phyloP scores from a whole-genome alignment of 2,888 invertebrate genomes.

The Germaria angustata region DNA sequence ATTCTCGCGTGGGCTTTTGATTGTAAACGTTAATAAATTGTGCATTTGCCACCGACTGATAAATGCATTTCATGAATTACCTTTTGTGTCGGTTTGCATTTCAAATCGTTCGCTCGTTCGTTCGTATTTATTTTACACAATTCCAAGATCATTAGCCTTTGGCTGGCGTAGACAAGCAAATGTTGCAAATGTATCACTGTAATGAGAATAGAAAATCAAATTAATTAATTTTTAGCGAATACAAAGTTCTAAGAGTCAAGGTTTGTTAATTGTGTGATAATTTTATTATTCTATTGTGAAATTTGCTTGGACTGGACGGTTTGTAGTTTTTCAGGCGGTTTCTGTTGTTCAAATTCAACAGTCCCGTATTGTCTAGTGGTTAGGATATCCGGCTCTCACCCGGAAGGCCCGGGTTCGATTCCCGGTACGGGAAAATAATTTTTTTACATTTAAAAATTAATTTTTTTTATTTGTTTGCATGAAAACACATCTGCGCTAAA shows the following conservation, averaged over 20 bases:
- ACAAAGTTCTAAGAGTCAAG: slow-evolving; percentile 22
- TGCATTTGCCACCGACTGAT: slow-evolving; percentile 24
- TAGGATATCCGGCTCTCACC: slow-evolving; percentile 71
- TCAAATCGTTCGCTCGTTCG: background rate
- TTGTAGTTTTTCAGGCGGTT: background rate
- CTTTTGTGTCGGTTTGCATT: slow-evolving; percentile 46
- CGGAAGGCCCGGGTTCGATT: slow-evolving; percentile 71
- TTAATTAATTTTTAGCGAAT: slow-evolving; percentile 29
- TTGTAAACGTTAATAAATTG: slow-evolving; percentile 36
- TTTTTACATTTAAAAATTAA: background rate
- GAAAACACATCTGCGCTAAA: too few species aligned
- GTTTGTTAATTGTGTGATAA: slow-evolving; percentile 9
- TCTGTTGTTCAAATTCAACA: background rate
- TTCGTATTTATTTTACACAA: slow-evolving; percentile 29
- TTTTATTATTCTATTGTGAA: background rate
- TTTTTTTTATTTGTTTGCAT: too few species aligned
- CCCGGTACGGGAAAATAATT: slow-evolving; percentile 68
- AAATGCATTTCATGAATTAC: slow-evolving; percentile 61
- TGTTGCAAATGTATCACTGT: slow-evolving; percentile 15
- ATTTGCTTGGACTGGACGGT: rapidly evolving
- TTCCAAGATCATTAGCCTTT: slow-evolving; percentile 63
- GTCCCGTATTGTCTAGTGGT: slow-evolving; percentile 67
- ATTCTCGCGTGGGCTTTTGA: slow-evolving; percentile 51
- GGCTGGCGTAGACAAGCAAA: slow-evolving; percentile 5
- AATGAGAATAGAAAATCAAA: slow-evolving; percentile 27